Evolutionary conservation across 1,140 invertebrate species (phyloP).

Genomic region (Notospermus geniculatus): DNA sequence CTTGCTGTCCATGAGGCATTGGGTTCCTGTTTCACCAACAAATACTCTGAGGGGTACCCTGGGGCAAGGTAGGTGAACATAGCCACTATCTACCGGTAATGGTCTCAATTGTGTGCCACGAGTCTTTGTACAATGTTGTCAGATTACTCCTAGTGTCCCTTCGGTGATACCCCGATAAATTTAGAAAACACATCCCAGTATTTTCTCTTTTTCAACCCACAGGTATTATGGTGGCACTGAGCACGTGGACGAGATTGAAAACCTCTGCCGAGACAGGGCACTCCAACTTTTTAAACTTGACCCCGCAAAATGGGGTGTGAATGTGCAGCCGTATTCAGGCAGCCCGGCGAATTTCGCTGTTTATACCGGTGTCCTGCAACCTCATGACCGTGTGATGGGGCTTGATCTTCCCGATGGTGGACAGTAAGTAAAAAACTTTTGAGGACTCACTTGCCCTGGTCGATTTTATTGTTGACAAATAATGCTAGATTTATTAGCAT

Average conservation of each 20-base stretch:
- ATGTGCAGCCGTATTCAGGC: slow-evolving; percentile 95
- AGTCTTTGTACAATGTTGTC: not conserved
- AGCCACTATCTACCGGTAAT: not conserved
- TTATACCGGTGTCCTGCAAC: slow-evolving; percentile 65
- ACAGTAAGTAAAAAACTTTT: no score
- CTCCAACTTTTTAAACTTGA: slow-evolving; percentile 79
- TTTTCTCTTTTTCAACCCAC: no score
- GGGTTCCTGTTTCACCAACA: slow-evolving; percentile 90
- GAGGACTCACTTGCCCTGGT: no score
- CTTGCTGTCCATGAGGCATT: slow-evolving; percentile 85
- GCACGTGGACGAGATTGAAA: slow-evolving; percentile 90
- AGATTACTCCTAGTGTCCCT: no score
- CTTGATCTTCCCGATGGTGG: slow-evolving; percentile 95
- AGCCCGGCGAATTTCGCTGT: slow-evolving; percentile 95
- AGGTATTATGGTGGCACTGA: slow-evolving; percentile 94
- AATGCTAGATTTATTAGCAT: no score
- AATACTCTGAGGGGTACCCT: slow-evolving; percentile 95
- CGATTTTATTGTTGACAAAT: no score
- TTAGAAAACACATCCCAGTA: no score
- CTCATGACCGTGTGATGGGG: slow-evolving; percentile 94
- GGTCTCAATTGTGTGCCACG: no score
- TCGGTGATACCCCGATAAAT: no score
- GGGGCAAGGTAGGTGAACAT: slow-evolving; percentile 58
- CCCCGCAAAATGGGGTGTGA: slow-evolving; percentile 89
- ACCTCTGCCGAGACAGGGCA: slow-evolving; percentile 80